These are phyloP conservation scores for Champsocephalus esox DNA, from an alignment of 2,797 vertebrate species.

Conservation along the genomic window DNA sequence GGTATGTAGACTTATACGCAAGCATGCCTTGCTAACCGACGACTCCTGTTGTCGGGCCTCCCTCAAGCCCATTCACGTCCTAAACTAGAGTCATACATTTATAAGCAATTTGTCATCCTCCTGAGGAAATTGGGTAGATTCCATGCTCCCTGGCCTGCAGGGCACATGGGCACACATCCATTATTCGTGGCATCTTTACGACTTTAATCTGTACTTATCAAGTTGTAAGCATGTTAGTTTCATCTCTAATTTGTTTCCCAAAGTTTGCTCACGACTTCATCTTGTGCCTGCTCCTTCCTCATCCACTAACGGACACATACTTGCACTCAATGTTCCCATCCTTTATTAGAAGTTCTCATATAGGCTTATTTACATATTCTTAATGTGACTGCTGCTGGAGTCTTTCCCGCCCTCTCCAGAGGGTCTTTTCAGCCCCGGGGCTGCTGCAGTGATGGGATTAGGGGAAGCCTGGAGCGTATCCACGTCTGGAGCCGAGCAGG, in stretches of 20 bases:
- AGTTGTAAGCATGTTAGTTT: conserved; percentile 47
- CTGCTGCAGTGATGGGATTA: conserved; percentile 80
- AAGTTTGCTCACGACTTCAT: conserved; percentile 35
- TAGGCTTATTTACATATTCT: conserved; percentile 76
- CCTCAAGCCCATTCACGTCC: conserved; percentile 57
- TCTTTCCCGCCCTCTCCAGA: conserved; percentile 78
- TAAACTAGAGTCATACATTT: conserved; percentile 49
- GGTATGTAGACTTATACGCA: conserved; percentile 30
- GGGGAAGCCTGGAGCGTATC: conserved; percentile 78
- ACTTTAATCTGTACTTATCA: conserved; percentile 52
- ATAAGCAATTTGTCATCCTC: conserved; percentile 65
- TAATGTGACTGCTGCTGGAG: conserved; percentile 75
- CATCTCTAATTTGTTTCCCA: conserved; percentile 46
- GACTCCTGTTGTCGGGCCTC: conserved; percentile 26
- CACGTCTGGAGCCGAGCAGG: conserved; percentile 74
- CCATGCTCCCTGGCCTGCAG: conserved; percentile 31
- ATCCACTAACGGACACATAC: conserved; percentile 32
- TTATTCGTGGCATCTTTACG: conserved; percentile 56
- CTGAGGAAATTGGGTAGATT: conserved; percentile 47
- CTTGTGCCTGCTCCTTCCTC: conserved; percentile 21
- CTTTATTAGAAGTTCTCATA: conserved; percentile 51
- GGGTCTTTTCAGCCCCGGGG: conserved; percentile 76
- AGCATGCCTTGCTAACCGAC: conserved; percentile 22
- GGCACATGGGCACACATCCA: conserved; percentile 36
- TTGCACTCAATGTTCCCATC: conserved; percentile 21